Evolutionary conservation across 1,140 invertebrate species (phyloP).

Genomic region (Caenorhabditis briggsae): DNA sequence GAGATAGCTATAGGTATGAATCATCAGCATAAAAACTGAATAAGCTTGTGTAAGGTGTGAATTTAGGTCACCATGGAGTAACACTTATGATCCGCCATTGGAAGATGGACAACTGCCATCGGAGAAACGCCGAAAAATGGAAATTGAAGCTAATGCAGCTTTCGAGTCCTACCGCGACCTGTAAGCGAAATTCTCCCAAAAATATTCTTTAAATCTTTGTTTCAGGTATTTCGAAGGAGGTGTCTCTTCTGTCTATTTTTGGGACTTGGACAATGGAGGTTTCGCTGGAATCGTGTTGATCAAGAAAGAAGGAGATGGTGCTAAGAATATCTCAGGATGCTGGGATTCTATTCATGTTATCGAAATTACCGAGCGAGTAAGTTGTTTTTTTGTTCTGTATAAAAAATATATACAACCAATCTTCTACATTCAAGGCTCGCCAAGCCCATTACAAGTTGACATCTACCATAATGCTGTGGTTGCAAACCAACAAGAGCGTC

Average conservation of each 20-base stretch:
- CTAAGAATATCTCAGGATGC: conserved; percentile 95
- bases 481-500: conserved; percentile 95
- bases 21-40: conserved; percentile 21
- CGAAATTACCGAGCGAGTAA: conserved; percentile 85
- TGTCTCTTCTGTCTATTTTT: conserved; percentile 98
- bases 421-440: conserved; percentile 87
- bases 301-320: conserved; percentile 94
- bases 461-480: conserved; percentile 98
- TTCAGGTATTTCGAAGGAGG: conserved; percentile 93
- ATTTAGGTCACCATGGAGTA: conserved; percentile 96
- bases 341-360: conserved; percentile 99
- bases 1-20: conserved; percentile 92
- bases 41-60: not conserved
- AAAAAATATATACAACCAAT: conserved; percentile 51
- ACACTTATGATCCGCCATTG: conserved; percentile 95
- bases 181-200: conserved; percentile 79
- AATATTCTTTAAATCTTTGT: conserved; percentile 40
- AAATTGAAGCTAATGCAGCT: conserved; percentile 96
- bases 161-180: conserved; percentile 99
- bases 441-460: conserved; percentile 98
- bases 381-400: not conserved
- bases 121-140: conserved; percentile 92
- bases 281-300: conserved; percentile 99
- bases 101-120: conserved; percentile 99
- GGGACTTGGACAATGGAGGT: conserved; percentile 95